These are phyloP conservation scores for Pollimyrus isidori DNA, from an alignment of 2,113 vertebrate genomes.

Conservation along the genomic window DNA sequence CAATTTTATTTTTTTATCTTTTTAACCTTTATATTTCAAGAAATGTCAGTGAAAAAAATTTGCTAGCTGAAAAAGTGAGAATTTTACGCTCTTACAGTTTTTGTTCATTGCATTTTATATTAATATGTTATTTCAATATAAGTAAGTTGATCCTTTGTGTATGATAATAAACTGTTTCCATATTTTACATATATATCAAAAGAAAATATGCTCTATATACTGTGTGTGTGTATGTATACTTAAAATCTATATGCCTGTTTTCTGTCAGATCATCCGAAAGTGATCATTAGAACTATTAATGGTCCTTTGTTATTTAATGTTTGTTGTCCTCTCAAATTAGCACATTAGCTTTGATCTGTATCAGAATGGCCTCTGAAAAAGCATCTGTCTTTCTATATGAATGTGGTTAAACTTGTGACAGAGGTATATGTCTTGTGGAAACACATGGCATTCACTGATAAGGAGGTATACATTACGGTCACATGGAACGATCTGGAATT, in stretches of 20 bases:
- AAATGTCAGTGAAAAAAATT: background rate
- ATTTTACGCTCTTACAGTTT: background rate
- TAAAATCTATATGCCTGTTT: background rate
- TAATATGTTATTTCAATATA: background rate
- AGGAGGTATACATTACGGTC: background rate
- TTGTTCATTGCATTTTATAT: background rate
- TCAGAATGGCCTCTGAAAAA: background rate
- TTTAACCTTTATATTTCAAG: background rate
- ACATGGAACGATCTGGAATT: background rate
- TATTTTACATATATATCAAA: background rate
- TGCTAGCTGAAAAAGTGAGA: background rate
- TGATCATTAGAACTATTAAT: background rate
- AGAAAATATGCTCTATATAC: background rate
- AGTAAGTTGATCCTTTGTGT: background rate
- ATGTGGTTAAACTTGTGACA: background rate
- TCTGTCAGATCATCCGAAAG: background rate
- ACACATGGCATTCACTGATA: background rate
- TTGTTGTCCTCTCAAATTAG: background rate
- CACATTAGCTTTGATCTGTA: background rate
- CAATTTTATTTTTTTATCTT: background rate
- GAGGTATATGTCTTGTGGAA: background rate
- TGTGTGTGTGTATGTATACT: background rate
- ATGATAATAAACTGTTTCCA: background rate
- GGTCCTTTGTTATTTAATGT: background rate
- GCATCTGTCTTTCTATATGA: background rate